Conservation (phyloP, 2,888 invertebrate species). For the Emmelina monodactyla region DNA sequence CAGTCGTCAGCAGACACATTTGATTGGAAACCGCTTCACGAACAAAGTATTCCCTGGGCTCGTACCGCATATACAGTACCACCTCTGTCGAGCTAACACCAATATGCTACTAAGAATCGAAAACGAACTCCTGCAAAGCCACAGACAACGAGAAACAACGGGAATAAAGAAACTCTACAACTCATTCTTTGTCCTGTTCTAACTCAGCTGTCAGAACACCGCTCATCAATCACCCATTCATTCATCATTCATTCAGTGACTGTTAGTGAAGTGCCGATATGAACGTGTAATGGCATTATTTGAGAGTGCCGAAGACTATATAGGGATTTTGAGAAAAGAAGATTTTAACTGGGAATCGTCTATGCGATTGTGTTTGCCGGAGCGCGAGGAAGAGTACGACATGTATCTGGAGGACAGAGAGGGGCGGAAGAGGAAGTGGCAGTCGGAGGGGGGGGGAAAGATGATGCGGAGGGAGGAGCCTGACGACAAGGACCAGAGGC, state of each 20-base stretch:
- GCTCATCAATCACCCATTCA: slow-evolving; percentile 24
- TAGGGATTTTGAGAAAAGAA: slow-evolving; percentile 30
- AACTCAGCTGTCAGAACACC: slow-evolving; percentile 41
- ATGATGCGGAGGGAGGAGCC: slow-evolving; percentile 44
- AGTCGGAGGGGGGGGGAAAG: slow-evolving; percentile 40
- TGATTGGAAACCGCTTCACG: slow-evolving; percentile 36
- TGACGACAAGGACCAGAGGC: slow-evolving; percentile 49
- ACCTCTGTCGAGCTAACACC: slow-evolving; percentile 33
- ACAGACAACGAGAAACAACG: slow-evolving; percentile 83
- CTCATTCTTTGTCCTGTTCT: slow-evolving; percentile 87
- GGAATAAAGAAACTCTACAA: slow-evolving; percentile 88
- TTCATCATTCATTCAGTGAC: slow-evolving; percentile 33
- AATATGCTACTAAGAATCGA: slow-evolving; percentile 77
- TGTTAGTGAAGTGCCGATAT: slow-evolving; percentile 25
- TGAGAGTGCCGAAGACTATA: slow-evolving; percentile 29
- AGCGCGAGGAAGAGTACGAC: slow-evolving; percentile 41
- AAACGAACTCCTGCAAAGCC: slow-evolving; percentile 80
- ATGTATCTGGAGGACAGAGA: slow-evolving; percentile 53
- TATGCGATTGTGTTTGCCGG: slow-evolving; percentile 36
- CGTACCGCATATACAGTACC: slow-evolving; percentile 38
- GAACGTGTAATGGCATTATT: slow-evolving; percentile 47
- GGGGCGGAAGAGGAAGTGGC: slow-evolving; percentile 55
- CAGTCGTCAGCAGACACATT: slow-evolving; percentile 29
- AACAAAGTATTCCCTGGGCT: slow-evolving; percentile 31
- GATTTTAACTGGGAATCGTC: slow-evolving; percentile 49